These are phyloP conservation scores for Drosophila neonasuta DNA, from an alignment of 2,888 invertebrate species.

Conservation along the genomic window DNA sequence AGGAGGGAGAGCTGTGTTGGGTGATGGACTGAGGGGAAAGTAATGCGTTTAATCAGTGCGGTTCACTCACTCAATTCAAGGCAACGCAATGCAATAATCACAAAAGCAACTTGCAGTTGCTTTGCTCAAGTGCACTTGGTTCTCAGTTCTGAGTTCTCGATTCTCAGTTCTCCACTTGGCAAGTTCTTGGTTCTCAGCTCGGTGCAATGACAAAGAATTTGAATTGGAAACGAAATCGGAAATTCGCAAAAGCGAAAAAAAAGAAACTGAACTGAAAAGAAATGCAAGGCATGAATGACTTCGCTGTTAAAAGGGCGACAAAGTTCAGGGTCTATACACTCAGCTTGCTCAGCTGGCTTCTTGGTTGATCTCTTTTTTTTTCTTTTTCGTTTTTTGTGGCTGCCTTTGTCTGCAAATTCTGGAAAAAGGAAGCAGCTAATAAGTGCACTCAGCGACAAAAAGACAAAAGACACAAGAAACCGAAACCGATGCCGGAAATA, in stretches of 20 bases:
- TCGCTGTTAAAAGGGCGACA: conserved; percentile 50
- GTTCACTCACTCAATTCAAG: conserved; percentile 64
- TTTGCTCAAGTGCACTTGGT: conserved; percentile 53
- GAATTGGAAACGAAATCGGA: conserved; percentile 38
- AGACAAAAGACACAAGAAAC: conserved; percentile 18
- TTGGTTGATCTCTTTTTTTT: conserved; percentile 29
- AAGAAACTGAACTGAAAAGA: not conserved
- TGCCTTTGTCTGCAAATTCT: conserved; percentile 49
- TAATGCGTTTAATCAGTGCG: conserved; percentile 60
- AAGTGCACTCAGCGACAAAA: conserved; percentile 64
- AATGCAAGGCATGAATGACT: conserved; percentile 27
- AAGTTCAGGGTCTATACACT: conserved; percentile 64
- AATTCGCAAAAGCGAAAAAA: conserved; percentile 7
- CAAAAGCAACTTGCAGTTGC: conserved; percentile 22
- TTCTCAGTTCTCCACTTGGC: not conserved
- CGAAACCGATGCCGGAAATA: conserved; percentile 61
- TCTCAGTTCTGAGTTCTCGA: not conserved
- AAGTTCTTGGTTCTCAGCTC: not conserved
- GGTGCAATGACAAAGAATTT: conserved; percentile 53
- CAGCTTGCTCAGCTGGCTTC: conserved; percentile 24
- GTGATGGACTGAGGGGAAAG: conserved; percentile 10
- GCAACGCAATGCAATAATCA: conserved; percentile 28
- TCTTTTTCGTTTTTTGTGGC: not conserved
- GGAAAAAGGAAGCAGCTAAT: conserved; percentile 65
- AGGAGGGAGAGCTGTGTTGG: not conserved